These are phyloP conservation scores for Pristionchus japonicus DNA, from an alignment of 2,888 invertebrate genomes.

Conservation along the genomic window DNA sequence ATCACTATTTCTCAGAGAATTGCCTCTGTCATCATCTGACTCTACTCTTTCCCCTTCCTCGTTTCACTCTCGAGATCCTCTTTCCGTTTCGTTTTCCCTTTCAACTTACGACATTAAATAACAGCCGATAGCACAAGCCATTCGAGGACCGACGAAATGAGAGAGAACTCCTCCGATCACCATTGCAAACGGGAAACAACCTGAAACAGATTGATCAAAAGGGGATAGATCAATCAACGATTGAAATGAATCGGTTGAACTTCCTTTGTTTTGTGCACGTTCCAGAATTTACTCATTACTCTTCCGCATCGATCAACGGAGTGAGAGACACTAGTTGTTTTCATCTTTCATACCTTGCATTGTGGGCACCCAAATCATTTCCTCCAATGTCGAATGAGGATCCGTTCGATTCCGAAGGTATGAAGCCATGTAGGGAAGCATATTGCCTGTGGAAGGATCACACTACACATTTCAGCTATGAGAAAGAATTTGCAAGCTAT, in stretches of 20 bases:
- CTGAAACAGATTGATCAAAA: slow-evolving; percentile 47
- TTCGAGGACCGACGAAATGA: slow-evolving; percentile 61
- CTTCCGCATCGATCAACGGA: neutral
- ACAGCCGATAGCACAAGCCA: slow-evolving; percentile 70
- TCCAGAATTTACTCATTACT: slow-evolving; percentile 10
- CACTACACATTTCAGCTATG: neutral
- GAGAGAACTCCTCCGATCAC: slow-evolving; percentile 72
- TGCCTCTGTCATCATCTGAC: neutral
- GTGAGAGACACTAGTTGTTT: neutral
- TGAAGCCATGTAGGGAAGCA: slow-evolving; percentile 74
- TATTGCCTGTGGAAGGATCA: slow-evolving; percentile 64
- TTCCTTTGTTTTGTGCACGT: neutral
- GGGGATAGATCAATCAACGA: neutral
- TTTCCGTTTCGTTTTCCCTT: slow-evolving; percentile 36
- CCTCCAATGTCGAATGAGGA: slow-evolving; percentile 64
- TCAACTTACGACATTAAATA: slow-evolving; percentile 65
- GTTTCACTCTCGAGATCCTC: slow-evolving; percentile 6
- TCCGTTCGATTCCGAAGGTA: slow-evolving; percentile 73
- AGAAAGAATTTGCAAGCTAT: neutral
- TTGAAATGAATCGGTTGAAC: too few relatives aligned
- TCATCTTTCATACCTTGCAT: slow-evolving; percentile 63
- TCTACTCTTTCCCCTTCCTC: slow-evolving; percentile 5
- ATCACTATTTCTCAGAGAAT: neutral
- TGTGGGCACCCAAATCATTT: slow-evolving; percentile 74
- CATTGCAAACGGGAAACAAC: slow-evolving; percentile 75